Evolutionary conservation across 2,888 invertebrate species (phyloP), one percentile per base, ranked within the genome.

Genomic region (Eilema sororculum): DNA sequence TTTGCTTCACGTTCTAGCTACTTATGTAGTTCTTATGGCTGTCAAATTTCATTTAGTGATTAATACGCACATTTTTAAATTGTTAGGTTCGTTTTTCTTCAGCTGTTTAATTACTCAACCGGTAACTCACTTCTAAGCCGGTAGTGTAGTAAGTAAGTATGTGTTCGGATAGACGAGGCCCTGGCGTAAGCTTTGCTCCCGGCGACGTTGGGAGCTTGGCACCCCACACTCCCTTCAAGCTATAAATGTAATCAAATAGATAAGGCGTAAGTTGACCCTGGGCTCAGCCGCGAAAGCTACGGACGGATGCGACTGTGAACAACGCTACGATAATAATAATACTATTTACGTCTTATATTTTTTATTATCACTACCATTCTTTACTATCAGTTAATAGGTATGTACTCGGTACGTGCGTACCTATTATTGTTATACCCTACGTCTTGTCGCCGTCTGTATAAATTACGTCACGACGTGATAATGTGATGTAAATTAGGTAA

Each of bases 401-500:
- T 60, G 24, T 52, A 25, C 22, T 13, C 41, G 46, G 13, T 30
- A 41, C 37, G 60, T 46, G 28, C 20, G 52, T 52, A 52, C n/a
- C 25, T 28, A 30, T n/a, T n/a, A n/a, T 24, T 64, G 64, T 57
- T 37, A 24, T 57, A 65, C 72, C 64, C n/a, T 25, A 22, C 16
- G 24, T 52, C 22, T 62, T 8, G 62, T 24, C 1, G 24, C 69
- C 69, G 68, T 68, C 61, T 67, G 56, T 60, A 30, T 28, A 67
- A 68, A 71, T 59, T 61, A 62, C 64, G 61, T 70, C 65, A 68
- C 59, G 52, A 52, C 56, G 58, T 41, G 68, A 70, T 80, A 71
- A 68, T 72, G 60, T 65, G 68, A 74, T 71, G 75, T 73, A 75
- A 79, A 77, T 75, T 72, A 74, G 63, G 22, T n/a, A 59, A 20